Base-by-base conservation (phyloP, 2,113 vertebrate species). In the Eudyptes chrysolophus region DNA sequence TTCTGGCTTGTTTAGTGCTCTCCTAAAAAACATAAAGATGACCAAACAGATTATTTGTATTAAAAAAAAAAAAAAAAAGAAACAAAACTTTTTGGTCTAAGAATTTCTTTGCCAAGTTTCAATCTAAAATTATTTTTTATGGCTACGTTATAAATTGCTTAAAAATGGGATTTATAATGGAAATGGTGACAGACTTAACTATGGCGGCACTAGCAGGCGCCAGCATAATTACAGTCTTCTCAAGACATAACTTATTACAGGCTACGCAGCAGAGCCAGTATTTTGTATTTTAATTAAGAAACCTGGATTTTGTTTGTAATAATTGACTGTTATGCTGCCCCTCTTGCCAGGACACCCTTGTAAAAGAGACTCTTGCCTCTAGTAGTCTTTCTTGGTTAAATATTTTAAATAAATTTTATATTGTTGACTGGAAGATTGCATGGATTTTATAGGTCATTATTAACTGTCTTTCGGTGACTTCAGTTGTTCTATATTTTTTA, bases 201-300 rank as follows among this genome's bases (percentile, higher is more conserved):
- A 95, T 97, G 95, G 97, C 94, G 82, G 94, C 92, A 60, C 74
- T 70, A 92, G 83, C 95, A 98, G 97, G 98, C 97, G 96, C 98
- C 98, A 97, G 96, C 25, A 14, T 98, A 98, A 98, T 98, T 98
- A 90, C 94, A 97, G 97, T 92, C 97, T 98, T 97, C 96, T 95
- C 89, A 97, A 95, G 96, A 97, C 94, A 86, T 88, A 97, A 97
- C 96, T 98, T 97, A 98, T 97, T 98, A 97, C 92, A 97, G 96
- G 83, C 96, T 92, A 96, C 15, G 17, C 48, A 96, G 93, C 89
- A 97, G 89, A 98, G 96, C 96, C 97, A 97, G 87, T 87, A 96
- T 97, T 98, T 98, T 97, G 95, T 97, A 97, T 98, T 98, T 98
- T 98, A 98, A 98, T 98, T 98, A 98, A 98, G 97, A 98, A 98